phyloP scores from a whole-genome alignment of 1,140 invertebrate species.

The Calephelis nemesis region DNA sequence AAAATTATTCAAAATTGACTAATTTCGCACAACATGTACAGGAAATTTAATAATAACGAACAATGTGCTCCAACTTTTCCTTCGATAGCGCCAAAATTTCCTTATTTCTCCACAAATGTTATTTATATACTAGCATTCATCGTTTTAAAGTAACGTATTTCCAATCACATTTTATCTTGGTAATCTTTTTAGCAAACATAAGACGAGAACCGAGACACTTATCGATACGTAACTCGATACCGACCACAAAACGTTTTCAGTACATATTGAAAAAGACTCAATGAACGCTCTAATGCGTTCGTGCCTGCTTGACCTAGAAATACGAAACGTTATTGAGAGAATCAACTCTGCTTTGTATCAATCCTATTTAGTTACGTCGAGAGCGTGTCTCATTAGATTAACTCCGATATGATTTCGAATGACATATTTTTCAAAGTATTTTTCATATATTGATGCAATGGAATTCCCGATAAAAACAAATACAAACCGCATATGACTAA shows the following conservation, averaged over 20 bases:
- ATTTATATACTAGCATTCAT: too few species aligned
- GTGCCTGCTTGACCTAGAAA: constrained; percentile 12
- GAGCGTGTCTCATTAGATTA: constrained; percentile 2
- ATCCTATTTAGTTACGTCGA: constrained; percentile 12
- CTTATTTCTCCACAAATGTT: too few species aligned
- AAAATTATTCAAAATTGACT: too few species aligned
- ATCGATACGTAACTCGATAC: not conserved
- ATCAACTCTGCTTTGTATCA: constrained; percentile 13
- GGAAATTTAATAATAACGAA: too few species aligned
- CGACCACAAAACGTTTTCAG: constrained; percentile 4
- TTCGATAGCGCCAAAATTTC: too few species aligned
- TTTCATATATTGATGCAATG: too few species aligned
- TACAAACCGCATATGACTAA: too few species aligned
- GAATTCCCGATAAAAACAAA: too few species aligned
- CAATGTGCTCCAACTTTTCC: too few species aligned
- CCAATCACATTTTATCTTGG: constrained; percentile 5
- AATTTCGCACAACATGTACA: too few species aligned
- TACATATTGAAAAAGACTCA: constrained; percentile 10
- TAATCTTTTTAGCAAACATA: not conserved
- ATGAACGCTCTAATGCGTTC: constrained; percentile 8
- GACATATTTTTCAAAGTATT: too few species aligned
- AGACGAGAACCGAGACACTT: not conserved
- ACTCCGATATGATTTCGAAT: not conserved
- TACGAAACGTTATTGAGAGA: constrained; percentile 1
- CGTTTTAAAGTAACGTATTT: not conserved